A percentile compares a stretch with the other conserved stretches of the same genome.
Evolutionary conservation across 2,888 invertebrate genomes (phyloP).

Genomic region (Ceriagrion tenellum): DNA sequence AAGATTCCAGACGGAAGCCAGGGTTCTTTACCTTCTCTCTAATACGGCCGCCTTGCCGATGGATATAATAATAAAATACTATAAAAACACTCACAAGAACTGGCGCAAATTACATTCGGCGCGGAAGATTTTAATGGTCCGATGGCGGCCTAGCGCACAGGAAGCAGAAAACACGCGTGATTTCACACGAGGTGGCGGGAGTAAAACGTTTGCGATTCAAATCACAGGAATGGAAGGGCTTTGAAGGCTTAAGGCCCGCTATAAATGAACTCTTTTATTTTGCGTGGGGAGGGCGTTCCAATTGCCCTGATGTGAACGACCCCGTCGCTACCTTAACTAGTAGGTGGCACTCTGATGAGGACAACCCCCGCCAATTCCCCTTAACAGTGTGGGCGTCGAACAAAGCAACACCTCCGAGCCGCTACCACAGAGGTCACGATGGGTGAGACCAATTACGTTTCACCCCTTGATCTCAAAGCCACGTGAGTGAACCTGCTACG

Average conservation of each 20-base stretch:
- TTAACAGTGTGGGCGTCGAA: background rate
- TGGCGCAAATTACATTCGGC: background rate
- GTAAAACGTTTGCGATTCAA: background rate
- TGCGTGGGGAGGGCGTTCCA: background rate
- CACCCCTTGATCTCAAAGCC: background rate
- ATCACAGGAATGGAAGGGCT: background rate
- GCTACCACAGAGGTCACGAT: background rate
- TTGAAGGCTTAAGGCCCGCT: background rate
- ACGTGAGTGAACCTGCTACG: background rate
- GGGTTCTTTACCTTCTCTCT: background rate
- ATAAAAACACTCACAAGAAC: background rate
- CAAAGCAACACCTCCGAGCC: background rate
- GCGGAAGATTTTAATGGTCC: slow-evolving; percentile 26
- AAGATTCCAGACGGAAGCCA: background rate
- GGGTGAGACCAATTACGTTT: background rate
- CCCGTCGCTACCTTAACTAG: background rate
- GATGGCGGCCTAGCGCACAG: background rate
- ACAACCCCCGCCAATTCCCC: background rate
- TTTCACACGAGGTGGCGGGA: background rate
- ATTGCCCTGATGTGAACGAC: background rate
- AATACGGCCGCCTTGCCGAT: background rate
- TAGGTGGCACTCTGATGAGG: background rate
- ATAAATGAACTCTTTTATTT: background rate
- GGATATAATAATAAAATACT: background rate
- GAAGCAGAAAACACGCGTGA: background rate